Conservation (phyloP, 2,797 vertebrate species). For the Aphelocoma californica region DNA sequence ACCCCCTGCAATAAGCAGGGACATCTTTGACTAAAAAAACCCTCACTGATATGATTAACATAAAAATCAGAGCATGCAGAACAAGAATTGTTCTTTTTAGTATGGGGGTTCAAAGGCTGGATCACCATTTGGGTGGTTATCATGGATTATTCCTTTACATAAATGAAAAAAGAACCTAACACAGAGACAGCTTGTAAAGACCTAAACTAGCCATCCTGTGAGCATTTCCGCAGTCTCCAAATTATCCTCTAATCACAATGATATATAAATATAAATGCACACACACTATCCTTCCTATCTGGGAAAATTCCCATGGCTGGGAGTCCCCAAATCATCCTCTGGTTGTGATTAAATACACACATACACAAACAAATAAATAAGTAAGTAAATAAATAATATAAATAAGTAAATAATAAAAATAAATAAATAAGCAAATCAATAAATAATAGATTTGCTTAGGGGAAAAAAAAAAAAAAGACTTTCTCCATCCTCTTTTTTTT, state of each 20-base stretch:
- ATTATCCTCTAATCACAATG: neutral
- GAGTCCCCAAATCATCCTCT: neutral
- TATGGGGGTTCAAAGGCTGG: neutral
- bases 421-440: neutral
- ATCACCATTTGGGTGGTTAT: neutral
- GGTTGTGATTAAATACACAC: neutral
- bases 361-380: neutral
- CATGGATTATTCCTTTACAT: neutral
- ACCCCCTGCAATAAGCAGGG: neutral
- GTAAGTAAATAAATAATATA: neutral
- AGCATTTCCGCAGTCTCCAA: neutral
- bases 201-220: neutral
- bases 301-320: neutral
- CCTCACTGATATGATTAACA: neutral
- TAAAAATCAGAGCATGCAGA: neutral
- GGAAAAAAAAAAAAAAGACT: neutral
- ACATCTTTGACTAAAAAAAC: accelerated
- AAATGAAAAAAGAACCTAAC: neutral
- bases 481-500: neutral
- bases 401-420: too few species aligned
- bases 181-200: neutral
- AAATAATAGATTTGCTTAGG: neutral
- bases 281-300: neutral
- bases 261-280: neutral
- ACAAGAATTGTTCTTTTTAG: neutral